A percentile compares a stretch with the other conserved stretches of the same genome.
These are phyloP conservation scores for Apodemus sylvaticus DNA, from an alignment of 2,113 vertebrate genomes.

Conservation along the genomic window DNA sequence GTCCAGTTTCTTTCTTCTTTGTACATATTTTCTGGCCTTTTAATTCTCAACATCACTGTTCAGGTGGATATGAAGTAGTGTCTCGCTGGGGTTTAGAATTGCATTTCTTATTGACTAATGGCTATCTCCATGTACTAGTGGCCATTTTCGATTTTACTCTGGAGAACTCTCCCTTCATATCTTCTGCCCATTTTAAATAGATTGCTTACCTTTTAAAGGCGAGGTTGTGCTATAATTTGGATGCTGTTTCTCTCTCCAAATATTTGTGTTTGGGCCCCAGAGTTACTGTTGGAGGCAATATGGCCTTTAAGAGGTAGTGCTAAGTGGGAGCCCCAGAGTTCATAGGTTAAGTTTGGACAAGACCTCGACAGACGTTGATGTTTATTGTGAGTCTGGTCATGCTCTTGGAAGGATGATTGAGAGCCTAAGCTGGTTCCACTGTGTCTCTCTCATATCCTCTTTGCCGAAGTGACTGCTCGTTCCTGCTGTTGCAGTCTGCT, in stretches of 20 bases:
- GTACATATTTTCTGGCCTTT: neutral
- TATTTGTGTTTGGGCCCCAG: neutral
- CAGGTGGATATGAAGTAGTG: neutral
- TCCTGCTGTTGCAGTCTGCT: neutral
- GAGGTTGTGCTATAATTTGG: neutral
- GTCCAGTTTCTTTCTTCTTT: neutral
- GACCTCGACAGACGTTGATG: neutral
- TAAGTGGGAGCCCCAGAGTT: neutral
- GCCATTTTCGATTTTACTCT: neutral
- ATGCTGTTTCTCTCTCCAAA: neutral
- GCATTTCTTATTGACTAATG: neutral
- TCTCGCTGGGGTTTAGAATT: constrained; percentile 24
- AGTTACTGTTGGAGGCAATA: neutral
- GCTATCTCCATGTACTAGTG: constrained; percentile 22
- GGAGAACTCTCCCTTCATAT: constrained; percentile 21
- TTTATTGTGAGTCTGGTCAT: neutral
- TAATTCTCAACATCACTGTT: neutral
- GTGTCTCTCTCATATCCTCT: neutral
- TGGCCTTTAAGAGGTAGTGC: neutral
- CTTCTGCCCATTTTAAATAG: constrained; percentile 10
- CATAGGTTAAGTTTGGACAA: neutral
- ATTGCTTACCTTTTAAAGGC: neutral
- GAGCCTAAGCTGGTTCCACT: neutral
- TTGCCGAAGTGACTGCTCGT: neutral
- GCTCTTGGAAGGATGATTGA: neutral